Conservation (phyloP, 2,888 invertebrate genomes). For the Cantharis flavilabris region DNA sequence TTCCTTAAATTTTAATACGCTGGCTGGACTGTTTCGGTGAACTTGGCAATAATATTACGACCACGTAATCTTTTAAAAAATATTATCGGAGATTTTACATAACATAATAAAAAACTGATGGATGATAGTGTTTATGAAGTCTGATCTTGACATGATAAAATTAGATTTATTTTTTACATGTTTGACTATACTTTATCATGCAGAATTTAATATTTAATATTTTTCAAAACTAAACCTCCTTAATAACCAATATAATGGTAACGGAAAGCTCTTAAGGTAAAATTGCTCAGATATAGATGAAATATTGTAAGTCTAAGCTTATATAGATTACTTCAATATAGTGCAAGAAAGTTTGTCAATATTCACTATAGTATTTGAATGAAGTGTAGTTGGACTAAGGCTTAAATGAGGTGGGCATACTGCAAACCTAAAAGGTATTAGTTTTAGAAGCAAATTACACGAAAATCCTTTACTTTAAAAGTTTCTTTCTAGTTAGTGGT, state of each 20-base stretch:
- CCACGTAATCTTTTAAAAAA: background rate
- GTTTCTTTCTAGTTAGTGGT: background rate
- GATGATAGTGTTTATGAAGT: background rate
- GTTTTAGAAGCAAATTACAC: background rate
- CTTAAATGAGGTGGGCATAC: background rate
- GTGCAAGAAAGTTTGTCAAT: background rate
- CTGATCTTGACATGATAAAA: background rate
- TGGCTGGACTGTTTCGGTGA: background rate
- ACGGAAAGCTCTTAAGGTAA: background rate
- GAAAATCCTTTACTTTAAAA: background rate
- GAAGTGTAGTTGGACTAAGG: background rate
- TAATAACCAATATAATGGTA: background rate
- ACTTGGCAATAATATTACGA: too few species aligned
- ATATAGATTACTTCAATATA: background rate
- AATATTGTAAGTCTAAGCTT: background rate
- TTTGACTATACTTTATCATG: too few species aligned
- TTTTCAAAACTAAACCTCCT: background rate
- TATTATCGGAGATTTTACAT: background rate
- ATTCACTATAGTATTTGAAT: background rate
- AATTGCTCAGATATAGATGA: background rate
- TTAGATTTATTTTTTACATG: background rate
- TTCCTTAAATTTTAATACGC: background rate
- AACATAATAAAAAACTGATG: background rate
- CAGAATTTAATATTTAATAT: background rate
- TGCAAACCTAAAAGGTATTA: background rate